Evolutionary conservation across 2,888 invertebrate genomes (phyloP), one percentile per base, ranked within the genome.

Genomic region (Eupithecia insigniata): DNA sequence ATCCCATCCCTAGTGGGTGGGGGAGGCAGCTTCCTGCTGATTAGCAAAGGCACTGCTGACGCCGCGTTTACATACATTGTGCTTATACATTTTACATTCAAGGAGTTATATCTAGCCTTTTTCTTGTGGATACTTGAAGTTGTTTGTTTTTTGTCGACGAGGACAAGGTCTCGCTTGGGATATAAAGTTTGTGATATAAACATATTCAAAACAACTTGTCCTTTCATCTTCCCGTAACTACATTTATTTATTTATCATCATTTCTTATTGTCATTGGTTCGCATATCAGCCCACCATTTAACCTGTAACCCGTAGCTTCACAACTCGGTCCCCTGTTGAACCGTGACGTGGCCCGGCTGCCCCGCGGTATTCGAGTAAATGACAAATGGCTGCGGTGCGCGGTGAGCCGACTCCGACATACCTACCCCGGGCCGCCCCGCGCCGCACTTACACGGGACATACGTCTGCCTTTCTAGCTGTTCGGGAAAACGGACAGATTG

Each of bases 1-100:
- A 55, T 8, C 79, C 65, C 83, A 74, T 72, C 83, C 79, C 87
- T 83, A 74, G 75, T 70, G 76, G 69, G 77, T 67, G 67, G 75
- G 68, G 78, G 62, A 5, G 64, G 64, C 89, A 89, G 85, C 87
- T 90, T 88, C 85, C 84, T 84, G 81, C 84, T 90, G 89, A 91
- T 90, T 90, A 90, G 88, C 88, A 85, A 84, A 83, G 85, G 86
- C 82, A 84, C 84, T 77, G 80, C 76, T 32, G 60, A 61, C 75
- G 82, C 78, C 81, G 79, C 80, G 79, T 75, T 74, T 71, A 70
- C 73, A 69, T 73, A 76, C 80, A 72, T 73, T n/a, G 32, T n/a
- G n/a, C n/a, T n/a, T 61, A 34, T 69, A 66, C 43, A 46, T 65
- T 26, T 14, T 60, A 67, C 67, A 67, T 68, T 32, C 1, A 55